A percentile compares a stretch with the other conserved stretches of the same genome.
Conservation (phyloP, 2,888 invertebrate genomes). For the Ischnura elegans region DNA sequence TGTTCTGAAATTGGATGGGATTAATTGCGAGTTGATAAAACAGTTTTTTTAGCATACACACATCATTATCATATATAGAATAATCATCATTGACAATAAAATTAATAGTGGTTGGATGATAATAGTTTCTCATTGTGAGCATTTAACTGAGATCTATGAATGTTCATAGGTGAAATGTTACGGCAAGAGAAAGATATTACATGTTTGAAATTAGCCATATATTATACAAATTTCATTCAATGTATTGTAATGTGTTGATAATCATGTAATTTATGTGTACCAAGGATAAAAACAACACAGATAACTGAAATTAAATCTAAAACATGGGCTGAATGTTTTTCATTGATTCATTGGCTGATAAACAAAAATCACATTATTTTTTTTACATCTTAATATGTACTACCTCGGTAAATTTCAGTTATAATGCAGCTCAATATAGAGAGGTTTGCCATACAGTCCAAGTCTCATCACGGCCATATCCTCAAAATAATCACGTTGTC, state of each 20-base stretch:
- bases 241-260: constrained; percentile 61
- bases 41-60: constrained; percentile 3
- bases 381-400: not conserved
- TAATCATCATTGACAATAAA: not conserved
- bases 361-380: not conserved
- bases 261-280: not conserved
- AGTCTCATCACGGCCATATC: too few species aligned
- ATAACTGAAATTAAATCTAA: constrained; percentile 56
- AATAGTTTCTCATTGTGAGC: not conserved
- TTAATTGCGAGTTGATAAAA: constrained; percentile 62
- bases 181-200: not conserved
- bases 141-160: not conserved
- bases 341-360: constrained; percentile 23
- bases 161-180: constrained; percentile 1
- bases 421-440: too few species aligned
- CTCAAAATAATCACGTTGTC: too few species aligned
- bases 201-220: constrained; percentile 7
- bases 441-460: too few species aligned
- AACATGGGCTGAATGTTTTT: not conserved
- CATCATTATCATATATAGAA: not conserved
- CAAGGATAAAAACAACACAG: constrained; percentile 37
- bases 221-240: not conserved
- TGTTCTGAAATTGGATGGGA: constrained; percentile 84
- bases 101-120: not conserved
- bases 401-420: too few species aligned